Conservation (phyloP, 2,113 vertebrate genomes). For the Scomber scombrus region DNA sequence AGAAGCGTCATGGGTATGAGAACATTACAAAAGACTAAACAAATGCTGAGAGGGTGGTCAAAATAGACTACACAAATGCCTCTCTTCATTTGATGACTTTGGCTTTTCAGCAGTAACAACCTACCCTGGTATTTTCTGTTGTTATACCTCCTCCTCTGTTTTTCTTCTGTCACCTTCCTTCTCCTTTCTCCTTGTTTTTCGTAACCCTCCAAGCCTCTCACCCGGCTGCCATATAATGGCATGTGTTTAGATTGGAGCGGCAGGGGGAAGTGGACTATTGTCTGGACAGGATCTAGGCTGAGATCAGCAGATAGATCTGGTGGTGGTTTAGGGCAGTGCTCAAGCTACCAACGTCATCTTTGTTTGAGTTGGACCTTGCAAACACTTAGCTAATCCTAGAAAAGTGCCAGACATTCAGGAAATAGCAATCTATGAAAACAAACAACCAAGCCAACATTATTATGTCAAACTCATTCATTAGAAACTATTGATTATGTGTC, state of each 20-base stretch:
- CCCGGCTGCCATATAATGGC: constrained; percentile 65
- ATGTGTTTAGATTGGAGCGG: constrained; percentile 83
- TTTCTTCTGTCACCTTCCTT: constrained; percentile 57
- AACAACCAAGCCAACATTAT: constrained; percentile 56
- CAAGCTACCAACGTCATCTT: constrained; percentile 71
- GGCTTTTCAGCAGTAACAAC: constrained; percentile 24
- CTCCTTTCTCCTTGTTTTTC: constrained; percentile 52
- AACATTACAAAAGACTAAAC: constrained; percentile 59
- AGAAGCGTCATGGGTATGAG: constrained; percentile 42
- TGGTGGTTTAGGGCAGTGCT: constrained; percentile 71
- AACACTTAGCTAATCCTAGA: constrained; percentile 77
- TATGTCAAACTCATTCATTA: constrained; percentile 67
- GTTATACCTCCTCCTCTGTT: constrained; percentile 11
- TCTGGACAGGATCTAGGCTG: constrained; percentile 86
- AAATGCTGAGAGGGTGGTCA: constrained; percentile 52
- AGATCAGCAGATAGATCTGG: constrained; percentile 79
- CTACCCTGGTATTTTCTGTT: constrained; percentile 26
- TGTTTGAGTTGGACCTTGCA: constrained; percentile 83
- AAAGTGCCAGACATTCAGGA: constrained; percentile 77
- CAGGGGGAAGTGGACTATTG: constrained; percentile 80
- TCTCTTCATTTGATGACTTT: constrained; percentile 57
- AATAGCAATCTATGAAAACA: constrained; percentile 80
- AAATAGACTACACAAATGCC: constrained; percentile 54
- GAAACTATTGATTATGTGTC: constrained; percentile 64
- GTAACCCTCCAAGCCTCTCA: constrained; percentile 48